Evolutionary conservation across 2,113 vertebrate species (phyloP).

Genomic region (Cephalopterus ornatus): DNA sequence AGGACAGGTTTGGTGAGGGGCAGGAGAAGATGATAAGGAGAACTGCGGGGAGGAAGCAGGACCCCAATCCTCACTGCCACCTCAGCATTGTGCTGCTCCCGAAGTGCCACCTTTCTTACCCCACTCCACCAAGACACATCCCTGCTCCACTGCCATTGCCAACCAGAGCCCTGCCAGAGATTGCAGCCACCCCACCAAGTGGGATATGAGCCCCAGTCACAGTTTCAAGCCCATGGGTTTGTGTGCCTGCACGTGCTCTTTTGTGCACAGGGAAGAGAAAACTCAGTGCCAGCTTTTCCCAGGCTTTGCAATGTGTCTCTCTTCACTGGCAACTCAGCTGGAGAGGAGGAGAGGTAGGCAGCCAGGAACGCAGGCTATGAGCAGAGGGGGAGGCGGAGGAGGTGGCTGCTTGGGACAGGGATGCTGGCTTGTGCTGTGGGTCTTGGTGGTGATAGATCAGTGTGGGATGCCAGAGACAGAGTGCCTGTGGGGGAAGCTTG

Average conservation of each 20-base stretch:
- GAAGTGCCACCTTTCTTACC: not conserved
- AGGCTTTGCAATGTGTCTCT: not conserved
- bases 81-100: not conserved
- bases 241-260: not conserved
- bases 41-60: fast-evolving
- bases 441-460: slow-evolving; percentile 3
- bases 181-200: fast-evolving
- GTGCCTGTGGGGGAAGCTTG: slow-evolving; percentile 57
- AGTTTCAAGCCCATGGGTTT: not conserved
- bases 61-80: not conserved
- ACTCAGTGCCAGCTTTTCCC: not conserved
- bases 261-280: not conserved
- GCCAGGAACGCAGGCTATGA: slow-evolving; percentile 48
- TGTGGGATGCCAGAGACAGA: slow-evolving; percentile 43
- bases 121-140: not conserved
- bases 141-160: not conserved
- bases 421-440: slow-evolving; percentile 23
- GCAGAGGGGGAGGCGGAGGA: slow-evolving; percentile 16
- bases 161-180: not conserved
- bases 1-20: not conserved
- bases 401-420: not conserved
- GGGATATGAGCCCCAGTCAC: not conserved
- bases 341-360: slow-evolving; percentile 38
- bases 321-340: not conserved
- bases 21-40: not conserved